phyloP scores from a whole-genome alignment of 1,140 invertebrate species.

The Drosophila lacteicornis region DNA sequence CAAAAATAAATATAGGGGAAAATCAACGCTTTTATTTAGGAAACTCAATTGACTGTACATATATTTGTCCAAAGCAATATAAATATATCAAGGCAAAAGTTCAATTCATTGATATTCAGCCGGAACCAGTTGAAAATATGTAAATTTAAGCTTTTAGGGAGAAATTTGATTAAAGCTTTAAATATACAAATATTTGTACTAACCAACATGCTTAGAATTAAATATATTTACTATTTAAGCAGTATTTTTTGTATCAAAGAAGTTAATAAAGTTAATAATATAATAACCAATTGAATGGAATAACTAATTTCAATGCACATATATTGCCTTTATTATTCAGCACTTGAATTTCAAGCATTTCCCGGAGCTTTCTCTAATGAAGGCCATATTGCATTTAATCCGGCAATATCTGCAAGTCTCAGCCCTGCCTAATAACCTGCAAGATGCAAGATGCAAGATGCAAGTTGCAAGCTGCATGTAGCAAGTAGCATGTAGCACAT shows the following conservation, averaged over 20 bases:
- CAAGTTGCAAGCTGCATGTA: neutral
- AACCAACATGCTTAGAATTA: too few species aligned
- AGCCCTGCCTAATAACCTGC: slow-evolving; percentile 3
- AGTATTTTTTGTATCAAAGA: too few species aligned
- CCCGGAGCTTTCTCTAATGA: neutral
- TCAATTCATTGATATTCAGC: neutral
- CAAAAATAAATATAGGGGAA: too few species aligned
- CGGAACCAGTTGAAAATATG: neutral
- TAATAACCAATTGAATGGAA: too few species aligned
- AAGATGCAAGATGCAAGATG: neutral
- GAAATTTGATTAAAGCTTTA: neutral
- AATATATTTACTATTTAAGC: too few species aligned
- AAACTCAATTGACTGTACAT: neutral
- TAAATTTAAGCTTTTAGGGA: neutral
- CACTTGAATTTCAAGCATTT: too few species aligned
- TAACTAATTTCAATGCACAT: neutral
- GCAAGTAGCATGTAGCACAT: slow-evolving; percentile 8
- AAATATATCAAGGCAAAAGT: neutral
- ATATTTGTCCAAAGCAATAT: neutral
- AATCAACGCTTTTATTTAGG: neutral
- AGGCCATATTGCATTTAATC: slow-evolving; percentile 23
- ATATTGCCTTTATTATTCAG: neutral
- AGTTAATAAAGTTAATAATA: too few species aligned
- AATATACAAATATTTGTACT: too few species aligned
- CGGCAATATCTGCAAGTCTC: slow-evolving; percentile 23